Evolutionary conservation across 2,888 invertebrate genomes (phyloP), one percentile per base, ranked within the genome.

Genomic region (Oligia fasciuncula): DNA sequence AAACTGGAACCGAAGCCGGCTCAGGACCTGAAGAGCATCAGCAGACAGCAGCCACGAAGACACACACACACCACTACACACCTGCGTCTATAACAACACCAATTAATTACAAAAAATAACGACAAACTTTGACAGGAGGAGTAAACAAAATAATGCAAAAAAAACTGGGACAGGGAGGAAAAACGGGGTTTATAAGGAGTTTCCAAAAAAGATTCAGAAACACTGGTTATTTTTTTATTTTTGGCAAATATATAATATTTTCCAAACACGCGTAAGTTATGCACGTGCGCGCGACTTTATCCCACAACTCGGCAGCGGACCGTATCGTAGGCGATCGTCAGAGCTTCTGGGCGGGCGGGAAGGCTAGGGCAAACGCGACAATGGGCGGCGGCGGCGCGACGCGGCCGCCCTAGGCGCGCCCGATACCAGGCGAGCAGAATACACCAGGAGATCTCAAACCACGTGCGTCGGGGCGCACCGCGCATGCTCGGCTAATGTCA

Each of bases 401-500:
- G 93, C 93, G 92, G 95, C 95, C 96, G 97, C 93, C 97, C 97
- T 92, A 95, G 95, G 92, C 97, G 97, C 93, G 97, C 97, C 93
- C 96, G 95, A 88, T 96, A 97, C 93, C 96, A 97, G 94, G 97
- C 80, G 81, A 90, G 0, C 96, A 97, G 90, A 92, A 91, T 14
- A 63, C 80, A 84, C 77, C 51, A 94, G 93, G 92, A 96, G 95
- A 80, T 91, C 75, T 57, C 72, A 54, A 73, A 88, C 86, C 96
- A 95, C 95, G 96, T 95, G 96, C 95, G 93, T 91, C 94, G 93
- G 88, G 93, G 92, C 93, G 93, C 93, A 92, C 90, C 88, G 95
- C 96, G 93, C 97, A 97, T 95, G 96, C 94, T 91, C 95, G 91
- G 84, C 72, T 80, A 87, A 54, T 86, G 89, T 89, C 87, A 84